These are phyloP conservation scores for Tangara arthus DNA, from an alignment of 2,797 vertebrate genomes.

Conservation along the genomic window DNA sequence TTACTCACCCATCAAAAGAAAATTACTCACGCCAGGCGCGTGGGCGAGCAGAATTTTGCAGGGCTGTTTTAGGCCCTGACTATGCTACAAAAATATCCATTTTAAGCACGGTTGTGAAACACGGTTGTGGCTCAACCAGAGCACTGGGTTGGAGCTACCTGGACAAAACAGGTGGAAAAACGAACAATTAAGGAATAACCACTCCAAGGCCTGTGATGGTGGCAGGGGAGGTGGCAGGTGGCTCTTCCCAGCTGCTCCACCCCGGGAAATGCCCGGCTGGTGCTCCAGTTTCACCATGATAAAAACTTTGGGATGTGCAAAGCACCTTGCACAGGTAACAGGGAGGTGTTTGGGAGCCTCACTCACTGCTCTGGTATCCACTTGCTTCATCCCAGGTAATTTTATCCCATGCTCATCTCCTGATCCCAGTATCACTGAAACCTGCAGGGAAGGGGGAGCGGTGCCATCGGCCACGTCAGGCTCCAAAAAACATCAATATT, in stretches of 20 bases:
- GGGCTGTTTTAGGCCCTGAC: constrained; percentile 68
- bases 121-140: constrained; percentile 26
- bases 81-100: constrained; percentile 66
- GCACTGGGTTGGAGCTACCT: background rate
- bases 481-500: background rate
- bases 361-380: background rate
- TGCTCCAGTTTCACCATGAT: fast-evolving
- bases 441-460: background rate
- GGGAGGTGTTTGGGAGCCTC: background rate
- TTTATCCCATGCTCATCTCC: background rate
- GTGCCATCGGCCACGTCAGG: fast-evolving
- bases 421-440: background rate
- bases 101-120: constrained; percentile 55
- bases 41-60: constrained; percentile 64
- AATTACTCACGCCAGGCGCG: constrained; percentile 71
- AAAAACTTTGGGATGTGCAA: background rate
- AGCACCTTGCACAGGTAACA: background rate
- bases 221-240: background rate
- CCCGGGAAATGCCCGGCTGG: background rate
- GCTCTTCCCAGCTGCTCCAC: background rate
- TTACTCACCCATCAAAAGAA: constrained; percentile 72
- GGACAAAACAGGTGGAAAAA: background rate
- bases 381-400: background rate
- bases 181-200: background rate
- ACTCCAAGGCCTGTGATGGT: fast-evolving